A percentile compares a stretch with the other conserved stretches of the same genome.
phyloP scores from a whole-genome alignment of 2,797 vertebrate genomes.

The Gallinago solitaria region DNA sequence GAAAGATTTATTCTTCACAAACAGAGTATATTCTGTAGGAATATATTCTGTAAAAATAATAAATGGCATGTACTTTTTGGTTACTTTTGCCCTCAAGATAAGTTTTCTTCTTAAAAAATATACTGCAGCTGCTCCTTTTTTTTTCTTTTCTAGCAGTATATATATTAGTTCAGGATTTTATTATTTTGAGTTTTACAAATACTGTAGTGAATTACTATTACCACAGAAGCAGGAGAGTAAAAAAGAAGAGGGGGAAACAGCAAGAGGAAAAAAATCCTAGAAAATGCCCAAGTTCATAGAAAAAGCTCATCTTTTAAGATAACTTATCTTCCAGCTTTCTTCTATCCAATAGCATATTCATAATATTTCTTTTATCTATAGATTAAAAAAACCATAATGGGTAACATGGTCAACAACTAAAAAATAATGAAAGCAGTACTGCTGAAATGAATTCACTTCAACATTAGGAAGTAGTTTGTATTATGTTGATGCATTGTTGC shows the following conservation, averaged over 20 bases:
- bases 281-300: background rate
- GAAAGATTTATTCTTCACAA: slow-evolving; percentile 3
- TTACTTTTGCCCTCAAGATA: background rate
- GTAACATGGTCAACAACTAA: background rate
- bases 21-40: background rate
- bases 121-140: background rate
- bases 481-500: background rate
- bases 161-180: background rate
- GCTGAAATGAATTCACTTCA: background rate
- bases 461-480: background rate
- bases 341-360: background rate
- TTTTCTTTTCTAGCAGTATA: background rate
- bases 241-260: background rate
- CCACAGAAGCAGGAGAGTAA: background rate
- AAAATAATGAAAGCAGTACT: background rate
- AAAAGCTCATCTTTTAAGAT: background rate
- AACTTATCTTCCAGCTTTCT: background rate
- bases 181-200: background rate
- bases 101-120: background rate
- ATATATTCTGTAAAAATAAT: background rate
- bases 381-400: background rate
- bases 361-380: background rate
- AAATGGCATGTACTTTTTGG: background rate
- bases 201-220: background rate
- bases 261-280: background rate